Conservation (phyloP, 2,113 vertebrate genomes). For the Willisornis vidua region DNA sequence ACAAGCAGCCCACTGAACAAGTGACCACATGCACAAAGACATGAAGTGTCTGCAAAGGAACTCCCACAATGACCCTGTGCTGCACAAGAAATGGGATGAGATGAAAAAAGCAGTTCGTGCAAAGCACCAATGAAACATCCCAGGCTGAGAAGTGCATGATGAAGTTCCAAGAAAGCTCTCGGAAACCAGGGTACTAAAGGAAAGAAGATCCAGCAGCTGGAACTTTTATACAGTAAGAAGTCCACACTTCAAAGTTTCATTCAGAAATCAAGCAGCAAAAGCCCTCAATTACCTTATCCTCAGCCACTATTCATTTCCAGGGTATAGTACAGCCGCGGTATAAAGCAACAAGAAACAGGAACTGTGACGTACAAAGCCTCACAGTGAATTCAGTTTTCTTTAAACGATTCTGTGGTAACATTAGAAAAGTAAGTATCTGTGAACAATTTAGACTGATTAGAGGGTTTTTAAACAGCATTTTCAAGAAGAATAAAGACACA, state of each 20-base stretch:
- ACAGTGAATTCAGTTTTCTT: neutral
- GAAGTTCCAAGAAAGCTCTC: neutral
- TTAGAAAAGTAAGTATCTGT: neutral
- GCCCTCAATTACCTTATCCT: neutral
- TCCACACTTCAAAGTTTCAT: neutral
- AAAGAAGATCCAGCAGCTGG: neutral
- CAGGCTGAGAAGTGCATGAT: neutral
- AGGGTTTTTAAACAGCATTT: neutral
- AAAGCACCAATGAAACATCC: neutral
- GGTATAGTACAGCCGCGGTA: neutral
- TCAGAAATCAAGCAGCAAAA: neutral
- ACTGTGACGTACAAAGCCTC: neutral
- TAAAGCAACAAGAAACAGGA: neutral
- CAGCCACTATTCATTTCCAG: neutral
- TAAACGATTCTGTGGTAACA: neutral
- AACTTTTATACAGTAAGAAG: neutral
- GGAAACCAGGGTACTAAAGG: neutral
- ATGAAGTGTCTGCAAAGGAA: neutral
- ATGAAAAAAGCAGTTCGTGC: rapidly evolving
- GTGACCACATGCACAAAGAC: neutral
- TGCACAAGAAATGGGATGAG: neutral
- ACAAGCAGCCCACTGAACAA: neutral
- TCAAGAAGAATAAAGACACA: rapidly evolving
- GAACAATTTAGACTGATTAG: neutral
- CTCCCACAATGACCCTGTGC: neutral